Evolutionary conservation across 1,140 invertebrate species (phyloP).

Genomic region (Whitmania pigra): DNA sequence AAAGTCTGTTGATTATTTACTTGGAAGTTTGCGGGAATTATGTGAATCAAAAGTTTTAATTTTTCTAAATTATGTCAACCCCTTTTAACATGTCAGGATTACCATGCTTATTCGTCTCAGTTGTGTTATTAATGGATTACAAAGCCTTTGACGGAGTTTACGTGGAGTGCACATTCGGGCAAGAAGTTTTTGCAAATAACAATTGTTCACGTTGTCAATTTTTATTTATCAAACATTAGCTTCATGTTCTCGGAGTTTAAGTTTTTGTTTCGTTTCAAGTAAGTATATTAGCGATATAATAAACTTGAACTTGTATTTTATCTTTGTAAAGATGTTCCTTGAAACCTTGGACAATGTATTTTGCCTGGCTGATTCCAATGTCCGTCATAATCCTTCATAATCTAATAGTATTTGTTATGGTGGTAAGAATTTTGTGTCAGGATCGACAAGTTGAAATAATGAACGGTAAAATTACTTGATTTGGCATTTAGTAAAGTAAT

Average conservation of each 20-base stretch:
- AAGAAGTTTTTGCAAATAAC: no score
- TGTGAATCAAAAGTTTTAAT: no score
- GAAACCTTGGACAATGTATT: constrained; percentile 6
- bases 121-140: not conserved
- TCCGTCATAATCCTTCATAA: constrained; percentile 20
- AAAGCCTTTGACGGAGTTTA: constrained; percentile 18
- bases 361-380: constrained; percentile 19
- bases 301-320: no score
- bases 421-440: constrained; percentile 9
- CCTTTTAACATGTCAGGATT: not conserved
- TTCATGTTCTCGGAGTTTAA: no score
- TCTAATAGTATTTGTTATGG: constrained; percentile 12
- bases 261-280: no score
- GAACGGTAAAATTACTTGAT: not conserved
- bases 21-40: not conserved
- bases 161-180: not conserved
- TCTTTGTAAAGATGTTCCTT: constrained; percentile 11
- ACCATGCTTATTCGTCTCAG: constrained; percentile 2
- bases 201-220: no score
- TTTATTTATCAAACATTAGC: no score
- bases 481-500: not conserved
- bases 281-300: no score
- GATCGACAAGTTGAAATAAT: not conserved
- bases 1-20: not conserved
- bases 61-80: no score